Conservation (phyloP, 2,113 vertebrate genomes). For the Ictidomys tridecemlineatus region DNA sequence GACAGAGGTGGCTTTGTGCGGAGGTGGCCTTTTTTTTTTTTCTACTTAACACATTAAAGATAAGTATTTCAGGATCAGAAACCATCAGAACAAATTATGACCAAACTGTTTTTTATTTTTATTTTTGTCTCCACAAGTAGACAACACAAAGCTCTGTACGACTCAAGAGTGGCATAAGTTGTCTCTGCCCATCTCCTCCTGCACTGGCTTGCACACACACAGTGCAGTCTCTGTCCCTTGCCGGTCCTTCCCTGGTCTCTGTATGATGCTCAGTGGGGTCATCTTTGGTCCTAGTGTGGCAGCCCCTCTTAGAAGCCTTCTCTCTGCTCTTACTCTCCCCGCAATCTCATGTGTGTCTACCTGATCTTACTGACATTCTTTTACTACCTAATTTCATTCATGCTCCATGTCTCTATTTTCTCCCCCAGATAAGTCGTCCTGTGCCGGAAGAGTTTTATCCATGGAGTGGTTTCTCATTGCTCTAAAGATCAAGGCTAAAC, state of each 20-base stretch:
- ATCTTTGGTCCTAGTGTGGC: background rate
- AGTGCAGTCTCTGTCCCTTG: background rate
- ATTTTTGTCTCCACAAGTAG: background rate
- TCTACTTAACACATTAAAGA: background rate
- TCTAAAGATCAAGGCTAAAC: background rate
- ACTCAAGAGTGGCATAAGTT: background rate
- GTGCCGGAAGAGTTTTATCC: background rate
- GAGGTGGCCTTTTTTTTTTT: background rate
- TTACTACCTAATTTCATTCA: too few relatives aligned
- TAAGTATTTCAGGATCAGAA: background rate
- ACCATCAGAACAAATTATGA: background rate
- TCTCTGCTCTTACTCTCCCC: accelerated
- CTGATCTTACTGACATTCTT: background rate
- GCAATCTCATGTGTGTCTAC: accelerated
- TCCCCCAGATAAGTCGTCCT: background rate
- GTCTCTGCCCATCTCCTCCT: background rate
- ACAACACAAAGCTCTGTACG: background rate
- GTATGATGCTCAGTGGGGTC: background rate
- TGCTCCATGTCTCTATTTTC: background rate
- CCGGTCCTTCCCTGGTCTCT: background rate
- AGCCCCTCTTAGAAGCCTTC: too few relatives aligned
- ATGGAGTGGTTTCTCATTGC: background rate
- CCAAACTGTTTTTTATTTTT: too few relatives aligned
- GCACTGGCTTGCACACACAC: background rate
- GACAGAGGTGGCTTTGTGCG: too few relatives aligned